phyloP scores from a whole-genome alignment of 35 echinoderm and acorn worm genomes.

The Nesometra sesokonis region DNA sequence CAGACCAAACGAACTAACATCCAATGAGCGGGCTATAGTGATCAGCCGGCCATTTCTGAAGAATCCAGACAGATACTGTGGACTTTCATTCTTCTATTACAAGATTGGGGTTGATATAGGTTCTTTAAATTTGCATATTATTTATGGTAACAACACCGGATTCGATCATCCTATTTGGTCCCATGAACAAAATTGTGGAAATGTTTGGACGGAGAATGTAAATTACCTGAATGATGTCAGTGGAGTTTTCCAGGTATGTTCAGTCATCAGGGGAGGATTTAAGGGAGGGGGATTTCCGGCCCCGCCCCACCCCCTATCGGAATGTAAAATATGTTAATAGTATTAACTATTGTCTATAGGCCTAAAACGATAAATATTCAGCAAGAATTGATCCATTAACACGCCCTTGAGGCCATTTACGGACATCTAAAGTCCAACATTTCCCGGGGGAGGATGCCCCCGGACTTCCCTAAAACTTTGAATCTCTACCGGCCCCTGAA shows the following conservation, averaged over 20 bases:
- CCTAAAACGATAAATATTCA: too few relatives aligned
- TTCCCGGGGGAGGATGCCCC: too few relatives aligned
- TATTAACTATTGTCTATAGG: too few relatives aligned
- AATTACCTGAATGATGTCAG: constrained; percentile 40
- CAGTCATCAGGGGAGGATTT: too few relatives aligned
- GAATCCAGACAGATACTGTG: constrained; percentile 24
- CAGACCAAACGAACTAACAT: constrained; percentile 29
- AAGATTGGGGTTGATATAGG: constrained; percentile 69
- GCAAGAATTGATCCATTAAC: too few relatives aligned
- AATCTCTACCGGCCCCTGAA: too few relatives aligned
- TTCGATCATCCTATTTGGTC: constrained; percentile 31
- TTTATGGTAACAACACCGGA: constrained; percentile 13
- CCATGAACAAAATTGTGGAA: constrained; percentile 27
- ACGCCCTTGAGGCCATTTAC: too few relatives aligned
- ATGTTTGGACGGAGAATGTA: constrained; percentile 41
- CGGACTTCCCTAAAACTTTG: too few relatives aligned
- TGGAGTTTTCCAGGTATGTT: constrained; percentile 56
- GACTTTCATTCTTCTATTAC: constrained; percentile 75
- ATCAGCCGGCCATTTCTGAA: constrained; percentile 50
- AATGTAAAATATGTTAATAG: too few relatives aligned
- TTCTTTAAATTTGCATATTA: constrained; percentile 30
- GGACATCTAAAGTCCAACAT: too few relatives aligned
- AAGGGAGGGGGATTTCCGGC: too few relatives aligned
- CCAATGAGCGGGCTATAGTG: constrained; percentile 26
- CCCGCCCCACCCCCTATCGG: too few relatives aligned